Percentiles rank a stretch among this genome's conserved stretches.
Evolutionary conservation across 2,113 vertebrate genomes (phyloP).

Genomic region (Campylomormyrus numenius): DNA sequence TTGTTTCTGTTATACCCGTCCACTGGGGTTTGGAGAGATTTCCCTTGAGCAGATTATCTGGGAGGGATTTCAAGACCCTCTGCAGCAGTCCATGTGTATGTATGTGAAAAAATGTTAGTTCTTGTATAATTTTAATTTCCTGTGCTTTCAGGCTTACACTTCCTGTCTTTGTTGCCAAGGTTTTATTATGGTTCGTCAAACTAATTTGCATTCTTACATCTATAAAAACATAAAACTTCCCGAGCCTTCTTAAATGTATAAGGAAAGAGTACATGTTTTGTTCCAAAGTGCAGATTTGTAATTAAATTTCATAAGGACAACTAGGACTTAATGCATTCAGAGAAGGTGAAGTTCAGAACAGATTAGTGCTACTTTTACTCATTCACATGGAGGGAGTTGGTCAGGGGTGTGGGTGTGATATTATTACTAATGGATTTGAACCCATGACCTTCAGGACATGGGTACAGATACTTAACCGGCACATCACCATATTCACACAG

Average conservation of each 20-base stretch:
- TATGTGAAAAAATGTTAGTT: slow-evolving; percentile 12
- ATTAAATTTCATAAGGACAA: background rate
- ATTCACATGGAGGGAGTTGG: background rate
- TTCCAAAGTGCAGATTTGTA: background rate
- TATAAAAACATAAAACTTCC: background rate
- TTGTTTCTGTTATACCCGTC: background rate
- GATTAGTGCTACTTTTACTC: background rate
- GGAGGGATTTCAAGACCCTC: slow-evolving; percentile 26
- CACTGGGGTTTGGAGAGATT: background rate
- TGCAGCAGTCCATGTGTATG: slow-evolving; percentile 19
- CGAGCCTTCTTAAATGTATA: background rate
- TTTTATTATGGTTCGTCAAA: background rate
- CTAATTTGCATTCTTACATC: background rate
- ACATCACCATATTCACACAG: background rate
- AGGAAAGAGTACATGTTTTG: background rate
- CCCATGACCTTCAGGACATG: background rate
- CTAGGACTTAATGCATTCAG: background rate
- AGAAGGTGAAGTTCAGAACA: background rate
- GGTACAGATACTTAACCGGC: background rate
- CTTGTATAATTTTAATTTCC: slow-evolving; percentile 38
- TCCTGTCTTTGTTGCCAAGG: slow-evolving; percentile 37
- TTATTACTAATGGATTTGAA: background rate
- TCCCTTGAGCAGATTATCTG: slow-evolving; percentile 9
- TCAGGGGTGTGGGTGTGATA: background rate
- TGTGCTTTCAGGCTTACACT: slow-evolving; percentile 39